phyloP scores from a whole-genome alignment of 2,113 vertebrate species.

The Parotia lawesii region DNA sequence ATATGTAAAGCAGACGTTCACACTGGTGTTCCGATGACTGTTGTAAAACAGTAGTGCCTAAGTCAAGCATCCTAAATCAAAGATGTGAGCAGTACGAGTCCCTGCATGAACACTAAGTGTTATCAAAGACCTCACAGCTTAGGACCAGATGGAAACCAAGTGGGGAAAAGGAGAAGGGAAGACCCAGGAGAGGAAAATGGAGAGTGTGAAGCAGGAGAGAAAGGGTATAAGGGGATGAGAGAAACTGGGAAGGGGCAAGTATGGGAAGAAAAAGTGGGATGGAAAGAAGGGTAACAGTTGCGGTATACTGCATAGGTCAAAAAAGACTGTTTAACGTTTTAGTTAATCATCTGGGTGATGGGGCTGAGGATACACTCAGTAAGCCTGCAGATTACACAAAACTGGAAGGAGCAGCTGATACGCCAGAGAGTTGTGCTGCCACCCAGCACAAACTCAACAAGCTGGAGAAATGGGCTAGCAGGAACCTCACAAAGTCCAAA shows the following conservation, averaged over 20 bases:
- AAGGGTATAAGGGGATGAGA: not conserved
- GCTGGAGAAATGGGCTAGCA: not conserved
- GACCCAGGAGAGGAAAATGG: not conserved
- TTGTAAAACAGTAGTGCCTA: not conserved
- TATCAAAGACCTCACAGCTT: not conserved
- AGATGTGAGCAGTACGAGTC: not conserved
- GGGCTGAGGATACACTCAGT: not conserved
- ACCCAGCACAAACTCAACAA: not conserved
- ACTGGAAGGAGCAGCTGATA: not conserved
- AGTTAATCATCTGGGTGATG: not conserved
- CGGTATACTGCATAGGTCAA: not conserved
- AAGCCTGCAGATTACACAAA: not conserved
- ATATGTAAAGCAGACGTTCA: not conserved
- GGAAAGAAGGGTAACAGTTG: not conserved
- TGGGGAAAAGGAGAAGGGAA: not conserved
- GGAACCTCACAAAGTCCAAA: not conserved
- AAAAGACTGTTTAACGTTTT: accelerated
- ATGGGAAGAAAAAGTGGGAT: not conserved
- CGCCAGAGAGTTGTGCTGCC: not conserved
- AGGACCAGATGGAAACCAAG: not conserved
- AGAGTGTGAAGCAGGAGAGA: not conserved
- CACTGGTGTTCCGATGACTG: not conserved
- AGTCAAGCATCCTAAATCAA: not conserved
- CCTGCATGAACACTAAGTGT: not conserved
- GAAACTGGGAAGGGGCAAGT: not conserved